These are phyloP conservation scores for Pandemis heparana DNA, from an alignment of 2,888 invertebrate genomes.

Conservation along the genomic window DNA sequence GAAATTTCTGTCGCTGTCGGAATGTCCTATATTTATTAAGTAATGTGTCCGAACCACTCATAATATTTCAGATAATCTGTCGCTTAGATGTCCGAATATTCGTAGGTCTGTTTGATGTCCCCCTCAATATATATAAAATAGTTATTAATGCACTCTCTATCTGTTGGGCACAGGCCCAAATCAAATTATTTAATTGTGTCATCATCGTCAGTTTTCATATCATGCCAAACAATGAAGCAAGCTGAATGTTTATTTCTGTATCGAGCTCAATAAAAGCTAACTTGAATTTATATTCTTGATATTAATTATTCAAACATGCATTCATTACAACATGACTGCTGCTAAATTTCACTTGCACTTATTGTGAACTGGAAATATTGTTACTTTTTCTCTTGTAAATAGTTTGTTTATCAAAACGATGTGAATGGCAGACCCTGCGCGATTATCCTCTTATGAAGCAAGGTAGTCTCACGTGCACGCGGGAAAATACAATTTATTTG, in stretches of 20 bases:
- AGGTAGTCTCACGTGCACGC: background rate
- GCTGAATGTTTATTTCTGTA: background rate
- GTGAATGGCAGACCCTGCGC: constrained; percentile 2
- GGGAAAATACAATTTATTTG: background rate
- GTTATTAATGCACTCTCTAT: constrained; percentile 16
- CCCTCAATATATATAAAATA: constrained; percentile 10
- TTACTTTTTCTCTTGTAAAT: background rate
- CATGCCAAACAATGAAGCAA: background rate
- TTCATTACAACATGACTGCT: background rate
- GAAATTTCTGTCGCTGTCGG: constrained; percentile 67
- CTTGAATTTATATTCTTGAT: background rate
- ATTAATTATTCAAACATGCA: background rate
- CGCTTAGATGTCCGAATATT: constrained; percentile 24
- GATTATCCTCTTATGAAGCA: background rate
- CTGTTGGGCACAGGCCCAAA: background rate
- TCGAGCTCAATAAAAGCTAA: constrained; percentile 38
- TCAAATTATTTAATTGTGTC: background rate
- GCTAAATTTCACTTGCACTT: background rate
- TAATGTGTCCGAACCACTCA: constrained; percentile 66
- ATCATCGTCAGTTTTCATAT: constrained; percentile 1
- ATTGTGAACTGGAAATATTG: background rate
- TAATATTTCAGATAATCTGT: constrained; percentile 48
- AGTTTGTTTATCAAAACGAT: background rate
- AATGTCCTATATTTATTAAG: constrained; percentile 67
- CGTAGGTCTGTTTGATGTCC: constrained; percentile 14